Base-by-base conservation (phyloP, 2,888 invertebrate species). In the Drosophila mulleri region DNA sequence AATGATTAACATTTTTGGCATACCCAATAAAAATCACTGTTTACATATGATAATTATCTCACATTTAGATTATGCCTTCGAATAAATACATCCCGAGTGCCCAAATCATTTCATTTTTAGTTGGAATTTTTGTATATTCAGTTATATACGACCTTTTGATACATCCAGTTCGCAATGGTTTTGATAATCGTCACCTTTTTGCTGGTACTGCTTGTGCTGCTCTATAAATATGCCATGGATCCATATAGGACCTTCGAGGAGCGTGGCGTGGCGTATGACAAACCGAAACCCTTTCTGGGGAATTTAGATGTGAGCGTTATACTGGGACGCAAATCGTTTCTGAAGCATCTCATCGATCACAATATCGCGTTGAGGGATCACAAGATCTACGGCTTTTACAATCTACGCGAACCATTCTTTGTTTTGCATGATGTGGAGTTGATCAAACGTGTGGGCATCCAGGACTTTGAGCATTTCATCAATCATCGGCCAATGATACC, bases 381-480 rank as follows among this genome's bases (percentile, higher is more conserved):
- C 16, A 94, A 94, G 68, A 91, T 94, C 18, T 89, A 93, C 20
- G 94, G 94, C 0, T 74, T 90, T 14, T 94, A 92, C 60, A 93
- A 94, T 68, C 92, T 94, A 26, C 53, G 90, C 0, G 78, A 73
- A 0, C 93, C 94, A 0, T 60, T 93, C 0, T 78, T 94, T 37
- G 53, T 94, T 1, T 83, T 95, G 0, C 89, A 93, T 2, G 94
- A 94, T 80, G 93, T 93, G 0, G 94, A 94, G 29, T 56, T 94
- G 7, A 94, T 94, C 23, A 94, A 94, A 71, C 91, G 85, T 23
- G 92, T 94, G 26, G 93, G 93, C 0, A 92, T 95, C 1, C 94
- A 94, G 78, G 94, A 95, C 63, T 95, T 95, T 57, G 94, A 94
- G 37, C 93, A 93, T 68, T 94, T 94, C 78, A 72, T 93, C 3